Evolutionary conservation across 2,888 invertebrate genomes (phyloP).

Genomic region (Drosophila flavopinicola): DNA sequence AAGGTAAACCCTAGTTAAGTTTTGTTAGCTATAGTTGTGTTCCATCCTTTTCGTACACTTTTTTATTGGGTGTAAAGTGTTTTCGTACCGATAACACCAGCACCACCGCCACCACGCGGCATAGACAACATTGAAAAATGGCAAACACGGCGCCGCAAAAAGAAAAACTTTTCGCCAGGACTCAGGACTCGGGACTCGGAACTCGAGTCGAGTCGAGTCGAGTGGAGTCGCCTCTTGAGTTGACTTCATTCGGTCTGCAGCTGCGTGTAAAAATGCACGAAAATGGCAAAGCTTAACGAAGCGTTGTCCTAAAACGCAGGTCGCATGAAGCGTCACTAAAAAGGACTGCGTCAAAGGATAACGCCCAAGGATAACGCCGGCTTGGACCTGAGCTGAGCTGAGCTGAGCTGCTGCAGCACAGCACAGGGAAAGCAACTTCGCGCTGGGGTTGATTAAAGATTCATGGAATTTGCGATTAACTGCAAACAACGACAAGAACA

Average conservation of each 20-base stretch:
- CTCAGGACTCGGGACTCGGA: not conserved
- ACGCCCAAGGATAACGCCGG: slow-evolving; percentile 36
- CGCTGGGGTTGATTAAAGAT: slow-evolving; percentile 63
- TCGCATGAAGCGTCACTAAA: slow-evolving; percentile 65
- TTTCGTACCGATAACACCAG: slow-evolving; percentile 64
- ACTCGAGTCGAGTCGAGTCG: not conserved
- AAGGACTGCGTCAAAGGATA: slow-evolving; percentile 68
- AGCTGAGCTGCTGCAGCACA: no score
- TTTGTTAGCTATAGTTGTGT: slow-evolving; percentile 37
- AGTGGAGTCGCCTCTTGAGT: not conserved
- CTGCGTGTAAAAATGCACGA: slow-evolving; percentile 61
- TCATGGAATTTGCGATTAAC: slow-evolving; percentile 73
- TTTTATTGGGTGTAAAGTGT: slow-evolving; percentile 73
- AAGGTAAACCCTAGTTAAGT: slow-evolving; percentile 56
- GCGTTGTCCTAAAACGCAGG: slow-evolving; percentile 61
- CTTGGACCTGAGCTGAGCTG: slow-evolving; percentile 23
- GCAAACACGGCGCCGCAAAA: slow-evolving; percentile 46
- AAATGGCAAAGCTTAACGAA: slow-evolving; percentile 70
- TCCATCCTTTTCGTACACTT: slow-evolving; percentile 3
- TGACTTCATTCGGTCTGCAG: slow-evolving; percentile 23
- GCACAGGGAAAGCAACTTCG: slow-evolving; percentile 18
- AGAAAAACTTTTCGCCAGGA: slow-evolving; percentile 35
- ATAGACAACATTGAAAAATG: slow-evolving; percentile 59
- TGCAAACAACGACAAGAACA: slow-evolving; percentile 42
- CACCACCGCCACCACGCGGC: slow-evolving; percentile 17